Evolutionary conservation across 2,113 vertebrate species (phyloP).

Genomic region (Spea bombifrons): DNA sequence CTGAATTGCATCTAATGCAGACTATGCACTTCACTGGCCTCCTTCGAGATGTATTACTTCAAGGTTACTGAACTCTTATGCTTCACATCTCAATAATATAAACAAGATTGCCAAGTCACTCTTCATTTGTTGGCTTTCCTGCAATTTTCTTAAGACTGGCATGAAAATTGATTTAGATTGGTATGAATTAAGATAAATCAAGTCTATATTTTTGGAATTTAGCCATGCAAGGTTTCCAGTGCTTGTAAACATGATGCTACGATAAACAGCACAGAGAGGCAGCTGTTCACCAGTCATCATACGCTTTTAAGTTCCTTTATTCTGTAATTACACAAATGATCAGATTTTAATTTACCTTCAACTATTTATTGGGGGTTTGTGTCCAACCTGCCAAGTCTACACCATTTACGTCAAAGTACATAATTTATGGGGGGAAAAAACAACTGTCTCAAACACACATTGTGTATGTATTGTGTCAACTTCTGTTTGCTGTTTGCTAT

Average conservation of each 20-base stretch:
- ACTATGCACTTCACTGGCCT: background rate
- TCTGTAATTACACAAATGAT: background rate
- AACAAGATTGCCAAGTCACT: constrained; percentile 9
- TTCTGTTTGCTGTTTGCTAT: too few relatives aligned
- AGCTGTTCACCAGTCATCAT: background rate
- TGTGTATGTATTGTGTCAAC: too few relatives aligned
- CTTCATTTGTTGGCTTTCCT: constrained; percentile 7
- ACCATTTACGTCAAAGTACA: too few relatives aligned
- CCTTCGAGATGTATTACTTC: background rate
- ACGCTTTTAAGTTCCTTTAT: background rate
- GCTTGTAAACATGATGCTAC: background rate
- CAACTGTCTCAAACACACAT: too few relatives aligned
- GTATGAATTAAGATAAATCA: constrained; percentile 12
- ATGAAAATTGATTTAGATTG: constrained; percentile 18
- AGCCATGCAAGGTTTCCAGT: constrained; percentile 10
- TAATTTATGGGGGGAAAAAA: too few relatives aligned
- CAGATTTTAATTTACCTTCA: too few relatives aligned
- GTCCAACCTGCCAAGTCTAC: too few relatives aligned
- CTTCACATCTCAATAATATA: constrained; percentile 1
- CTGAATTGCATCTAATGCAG: background rate
- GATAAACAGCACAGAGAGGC: background rate
- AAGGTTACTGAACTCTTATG: background rate
- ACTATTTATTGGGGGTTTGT: too few relatives aligned
- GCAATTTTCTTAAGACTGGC: constrained; percentile 5
- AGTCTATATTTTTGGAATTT: background rate